Percentiles rank a stretch among this genome's conserved stretches.
phyloP scores from a whole-genome alignment of 2,797 vertebrate species.

The Falco biarmicus region DNA sequence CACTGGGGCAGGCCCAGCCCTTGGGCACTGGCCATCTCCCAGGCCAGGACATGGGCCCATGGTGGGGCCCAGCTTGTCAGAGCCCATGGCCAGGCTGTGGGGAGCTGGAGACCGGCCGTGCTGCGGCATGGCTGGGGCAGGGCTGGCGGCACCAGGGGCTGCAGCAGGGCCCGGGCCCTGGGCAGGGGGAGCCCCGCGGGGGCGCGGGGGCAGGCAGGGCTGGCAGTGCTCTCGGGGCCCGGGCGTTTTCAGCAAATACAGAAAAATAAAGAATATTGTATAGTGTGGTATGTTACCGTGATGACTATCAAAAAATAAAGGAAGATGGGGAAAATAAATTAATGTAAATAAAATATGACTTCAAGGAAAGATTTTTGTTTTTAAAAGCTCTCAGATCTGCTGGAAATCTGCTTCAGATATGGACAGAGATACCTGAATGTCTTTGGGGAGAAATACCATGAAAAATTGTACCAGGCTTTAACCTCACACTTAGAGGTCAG shows the following conservation, averaged over 20 bases:
- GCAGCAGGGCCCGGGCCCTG: neutral
- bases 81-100: neutral
- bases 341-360: neutral
- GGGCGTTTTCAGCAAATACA: neutral
- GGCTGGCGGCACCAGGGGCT: neutral
- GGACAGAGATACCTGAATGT: neutral
- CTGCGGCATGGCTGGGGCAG: neutral
- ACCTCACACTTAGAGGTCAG: neutral
- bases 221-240: neutral
- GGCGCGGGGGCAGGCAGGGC: neutral
- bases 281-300: neutral
- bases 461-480: neutral
- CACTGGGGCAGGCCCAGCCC: neutral
- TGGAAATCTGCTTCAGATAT: neutral
- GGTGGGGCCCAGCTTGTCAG: accelerated
- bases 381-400: neutral
- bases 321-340: neutral
- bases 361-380: neutral
- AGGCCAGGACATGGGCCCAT: accelerated
- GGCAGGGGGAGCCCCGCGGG: too few relatives aligned
- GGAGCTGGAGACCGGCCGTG: neutral
- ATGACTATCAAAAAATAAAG: neutral
- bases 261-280: neutral
- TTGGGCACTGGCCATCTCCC: neutral
- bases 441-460: neutral